phyloP scores from a whole-genome alignment of 2,888 invertebrate genomes.

The Limnephilus lunatus region DNA sequence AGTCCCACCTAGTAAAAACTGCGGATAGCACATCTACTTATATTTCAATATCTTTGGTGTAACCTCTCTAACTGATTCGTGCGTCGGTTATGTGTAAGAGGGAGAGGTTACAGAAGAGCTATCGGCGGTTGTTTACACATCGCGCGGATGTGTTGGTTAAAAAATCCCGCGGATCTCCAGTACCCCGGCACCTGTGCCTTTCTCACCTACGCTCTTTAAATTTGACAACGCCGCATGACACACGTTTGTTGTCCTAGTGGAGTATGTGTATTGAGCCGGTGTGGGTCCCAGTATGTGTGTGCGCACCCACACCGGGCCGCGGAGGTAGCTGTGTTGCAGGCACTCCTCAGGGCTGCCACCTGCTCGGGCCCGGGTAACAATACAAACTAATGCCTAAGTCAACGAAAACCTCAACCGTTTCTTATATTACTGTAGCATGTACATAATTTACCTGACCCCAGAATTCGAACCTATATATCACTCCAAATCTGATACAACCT shows the following conservation, averaged over 20 bases:
- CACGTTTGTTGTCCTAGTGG: constrained; percentile 23
- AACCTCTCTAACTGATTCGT: not conserved
- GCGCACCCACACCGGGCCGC: not conserved
- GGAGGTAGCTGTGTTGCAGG: not conserved
- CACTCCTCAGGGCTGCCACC: constrained; percentile 19
- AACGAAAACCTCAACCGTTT: not conserved
- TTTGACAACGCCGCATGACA: constrained; percentile 36
- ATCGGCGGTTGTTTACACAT: not conserved
- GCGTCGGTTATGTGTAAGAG: not conserved
- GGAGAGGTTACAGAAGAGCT: not conserved
- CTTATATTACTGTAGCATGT: not conserved
- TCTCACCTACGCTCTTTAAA: constrained; percentile 9
- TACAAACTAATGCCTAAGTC: not conserved
- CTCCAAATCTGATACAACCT: not conserved
- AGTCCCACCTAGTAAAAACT: too few relatives aligned
- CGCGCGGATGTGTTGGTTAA: not conserved
- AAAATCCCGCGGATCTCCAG: constrained; percentile 3
- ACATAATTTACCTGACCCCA: not conserved
- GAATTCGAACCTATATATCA: not conserved
- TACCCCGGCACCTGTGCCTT: constrained; percentile 27
- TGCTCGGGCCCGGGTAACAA: not conserved
- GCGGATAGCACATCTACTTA: too few relatives aligned
- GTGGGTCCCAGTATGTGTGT: not conserved
- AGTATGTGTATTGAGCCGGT: not conserved
- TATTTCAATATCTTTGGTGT: too few relatives aligned